Base-by-base conservation (phyloP, 37 sponge, comb jelly and placozoan genomes). In the Oscarella lobularis region DNA sequence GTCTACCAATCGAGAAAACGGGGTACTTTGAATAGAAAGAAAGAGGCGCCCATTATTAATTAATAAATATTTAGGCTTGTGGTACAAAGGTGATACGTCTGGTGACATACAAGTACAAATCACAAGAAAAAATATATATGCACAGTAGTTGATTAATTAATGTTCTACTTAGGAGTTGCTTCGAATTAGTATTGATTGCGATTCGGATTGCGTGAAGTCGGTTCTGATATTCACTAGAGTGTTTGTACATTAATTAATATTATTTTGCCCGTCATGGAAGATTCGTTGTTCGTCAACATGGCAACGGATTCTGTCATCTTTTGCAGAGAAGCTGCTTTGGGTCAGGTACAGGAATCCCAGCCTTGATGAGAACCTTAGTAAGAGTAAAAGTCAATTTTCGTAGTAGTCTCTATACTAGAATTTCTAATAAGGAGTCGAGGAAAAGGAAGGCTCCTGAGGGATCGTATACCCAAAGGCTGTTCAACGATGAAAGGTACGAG, bases 41-140 rank as follows among this genome's bases (percentile, higher is more conserved):
- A n/a, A n/a, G n/a, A n/a, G n/a, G n/a, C n/a, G n/a, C n/a, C n/a
- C n/a, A n/a, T n/a, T n/a, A n/a, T n/a, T n/a, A n/a, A n/a, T n/a
- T n/a, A n/a, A n/a, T n/a, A n/a, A n/a, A n/a, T n/a, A n/a, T n/a
- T n/a, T 14, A 68, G 71, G 71, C 29, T 14, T 68, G n/a, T 68
- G 71, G 71, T 68, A 68, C 71, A 68, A 68, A 14, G 71, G 71
- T n/a, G 71, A 68, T 5, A 68, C n/a, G 5, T n/a, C 71, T 68
- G 71, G 71, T n/a, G 71, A 68, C 71, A 68, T 34, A 32, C 71
- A 68, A 34, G 71, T 68, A 32, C n/a, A n/a, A n/a, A n/a, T n/a
- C n/a, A n/a, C n/a, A n/a, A n/a, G n/a, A n/a, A n/a, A n/a, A n/a
- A n/a, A n/a, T n/a, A n/a, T n/a, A n/a, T n/a, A n/a, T n/a, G n/a